Conservation (phyloP, 1,140 invertebrate genomes). For the Hycleus phaleratus region DNA sequence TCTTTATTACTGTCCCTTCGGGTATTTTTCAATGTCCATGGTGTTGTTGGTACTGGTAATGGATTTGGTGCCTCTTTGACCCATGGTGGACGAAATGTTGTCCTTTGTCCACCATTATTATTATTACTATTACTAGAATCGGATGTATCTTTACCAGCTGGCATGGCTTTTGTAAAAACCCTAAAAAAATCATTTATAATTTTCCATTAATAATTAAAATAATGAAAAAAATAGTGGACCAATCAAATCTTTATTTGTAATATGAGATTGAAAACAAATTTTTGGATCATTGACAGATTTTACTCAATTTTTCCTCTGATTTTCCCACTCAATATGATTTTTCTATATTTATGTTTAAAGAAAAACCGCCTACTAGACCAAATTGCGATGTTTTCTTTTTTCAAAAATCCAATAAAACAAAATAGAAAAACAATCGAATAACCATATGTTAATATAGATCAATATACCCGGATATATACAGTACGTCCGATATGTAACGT, state of each 20-base stretch:
- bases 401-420: too few relatives aligned
- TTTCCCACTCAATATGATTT: too few relatives aligned
- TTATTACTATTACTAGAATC: constrained; percentile 11
- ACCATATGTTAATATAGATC: too few relatives aligned
- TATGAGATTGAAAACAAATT: background rate
- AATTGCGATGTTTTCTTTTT: too few relatives aligned
- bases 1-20: constrained; percentile 25
- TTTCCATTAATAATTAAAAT: background rate
- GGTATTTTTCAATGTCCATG: constrained; percentile 52
- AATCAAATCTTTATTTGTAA: background rate
- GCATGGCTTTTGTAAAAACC: constrained; percentile 26
- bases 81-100: constrained; percentile 72
- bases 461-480: too few relatives aligned
- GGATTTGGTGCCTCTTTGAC: constrained; percentile 62
- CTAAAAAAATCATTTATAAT: background rate
- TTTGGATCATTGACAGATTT: too few relatives aligned
- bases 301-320: too few relatives aligned
- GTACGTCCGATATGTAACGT: too few relatives aligned
- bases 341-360: too few relatives aligned
- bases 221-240: background rate
- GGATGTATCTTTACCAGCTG: constrained; percentile 22
- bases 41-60: constrained; percentile 47
- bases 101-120: constrained; percentile 39
- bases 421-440: too few relatives aligned
- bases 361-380: too few relatives aligned